These are phyloP conservation scores for Empidonax traillii DNA, from an alignment of 2,113 vertebrate species.

Conservation along the genomic window DNA sequence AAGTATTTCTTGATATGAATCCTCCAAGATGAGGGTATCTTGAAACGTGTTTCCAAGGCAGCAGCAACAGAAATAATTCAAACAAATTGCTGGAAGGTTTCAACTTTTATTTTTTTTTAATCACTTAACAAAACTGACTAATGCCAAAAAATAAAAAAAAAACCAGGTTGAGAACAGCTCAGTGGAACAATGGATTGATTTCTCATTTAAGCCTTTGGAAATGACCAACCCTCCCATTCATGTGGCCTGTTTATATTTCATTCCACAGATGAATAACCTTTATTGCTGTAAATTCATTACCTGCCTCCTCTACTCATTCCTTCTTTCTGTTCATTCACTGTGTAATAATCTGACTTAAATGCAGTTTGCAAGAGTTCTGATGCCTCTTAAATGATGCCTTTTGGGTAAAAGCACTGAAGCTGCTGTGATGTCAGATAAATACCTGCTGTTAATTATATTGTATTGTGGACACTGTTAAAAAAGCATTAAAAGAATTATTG, in stretches of 20 bases:
- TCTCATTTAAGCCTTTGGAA: neutral
- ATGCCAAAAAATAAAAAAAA: neutral
- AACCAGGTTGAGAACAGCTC: neutral
- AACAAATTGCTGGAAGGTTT: neutral
- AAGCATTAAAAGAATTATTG: accelerated
- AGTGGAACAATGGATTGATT: neutral
- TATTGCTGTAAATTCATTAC: neutral
- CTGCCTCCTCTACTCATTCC: neutral
- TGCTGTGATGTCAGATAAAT: neutral
- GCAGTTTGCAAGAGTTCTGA: neutral
- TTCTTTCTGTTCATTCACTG: neutral
- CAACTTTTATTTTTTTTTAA: neutral
- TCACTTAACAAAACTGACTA: neutral
- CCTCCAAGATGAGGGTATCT: neutral
- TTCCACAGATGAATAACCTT: neutral
- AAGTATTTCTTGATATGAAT: neutral
- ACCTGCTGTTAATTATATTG: neutral
- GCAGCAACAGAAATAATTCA: neutral
- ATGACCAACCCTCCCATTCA: neutral
- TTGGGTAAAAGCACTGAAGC: neutral
- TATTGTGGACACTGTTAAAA: neutral
- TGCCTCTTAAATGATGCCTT: neutral
- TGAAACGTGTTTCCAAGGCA: neutral
- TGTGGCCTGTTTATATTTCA: neutral
- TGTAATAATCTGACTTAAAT: neutral